Conservation (phyloP, 2,888 invertebrate species). For the Drosophila diplacantha region DNA sequence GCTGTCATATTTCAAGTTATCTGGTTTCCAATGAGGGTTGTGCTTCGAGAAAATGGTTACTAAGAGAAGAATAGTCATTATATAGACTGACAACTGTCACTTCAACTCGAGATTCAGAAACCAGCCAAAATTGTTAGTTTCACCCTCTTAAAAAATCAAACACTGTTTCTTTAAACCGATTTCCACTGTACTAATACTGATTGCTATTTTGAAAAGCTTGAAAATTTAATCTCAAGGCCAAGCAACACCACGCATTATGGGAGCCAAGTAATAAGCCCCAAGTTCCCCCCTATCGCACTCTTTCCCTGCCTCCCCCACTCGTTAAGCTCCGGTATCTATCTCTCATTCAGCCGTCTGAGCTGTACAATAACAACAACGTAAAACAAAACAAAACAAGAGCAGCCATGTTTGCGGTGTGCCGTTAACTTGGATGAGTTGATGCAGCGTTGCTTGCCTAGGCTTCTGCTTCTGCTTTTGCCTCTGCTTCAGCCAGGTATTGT, state of each 20-base stretch:
- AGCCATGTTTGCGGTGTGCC: slow-evolving; percentile 41
- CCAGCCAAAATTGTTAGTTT: not conserved
- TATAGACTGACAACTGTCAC: not conserved
- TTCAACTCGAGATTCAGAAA: not conserved
- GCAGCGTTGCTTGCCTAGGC: slow-evolving; percentile 51
- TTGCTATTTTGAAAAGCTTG: slow-evolving; percentile 16
- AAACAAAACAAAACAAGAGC: slow-evolving; percentile 26
- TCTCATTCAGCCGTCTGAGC: slow-evolving; percentile 18
- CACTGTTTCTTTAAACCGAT: not conserved
- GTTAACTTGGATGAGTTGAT: slow-evolving; percentile 51
- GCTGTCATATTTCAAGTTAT: not conserved
- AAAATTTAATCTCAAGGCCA: slow-evolving; percentile 42
- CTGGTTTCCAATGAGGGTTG: not conserved
- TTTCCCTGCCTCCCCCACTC: not conserved
- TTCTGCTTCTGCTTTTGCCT: slow-evolving; percentile 11
- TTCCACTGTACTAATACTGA: slow-evolving; percentile 22
- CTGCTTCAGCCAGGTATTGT: slow-evolving; percentile 30
- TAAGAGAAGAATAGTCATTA: no score
- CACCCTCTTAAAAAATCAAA: no score
- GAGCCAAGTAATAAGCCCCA: slow-evolving; percentile 31
- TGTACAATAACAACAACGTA: slow-evolving; percentile 22
- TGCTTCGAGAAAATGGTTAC: not conserved
- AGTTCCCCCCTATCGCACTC: not conserved
- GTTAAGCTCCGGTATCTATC: slow-evolving; percentile 3
- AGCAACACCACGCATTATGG: slow-evolving; percentile 31